These are phyloP conservation scores for Metacarcinus magister DNA, from an alignment of 2,888 invertebrate genomes.

Conservation along the genomic window DNA sequence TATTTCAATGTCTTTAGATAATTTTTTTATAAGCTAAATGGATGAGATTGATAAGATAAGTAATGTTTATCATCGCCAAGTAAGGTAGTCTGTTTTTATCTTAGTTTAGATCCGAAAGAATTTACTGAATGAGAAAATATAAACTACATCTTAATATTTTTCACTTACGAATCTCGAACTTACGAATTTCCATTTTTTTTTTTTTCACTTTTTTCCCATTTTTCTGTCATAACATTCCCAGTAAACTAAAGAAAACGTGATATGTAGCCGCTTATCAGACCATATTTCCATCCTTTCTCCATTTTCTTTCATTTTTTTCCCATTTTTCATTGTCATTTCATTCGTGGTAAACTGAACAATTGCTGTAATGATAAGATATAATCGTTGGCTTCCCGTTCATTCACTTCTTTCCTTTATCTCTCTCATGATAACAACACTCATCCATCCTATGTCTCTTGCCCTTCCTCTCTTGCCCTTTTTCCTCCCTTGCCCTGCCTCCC, in stretches of 20 bases:
- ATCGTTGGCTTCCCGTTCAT: not conserved
- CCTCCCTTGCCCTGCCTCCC: not conserved
- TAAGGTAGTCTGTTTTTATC: too few relatives aligned
- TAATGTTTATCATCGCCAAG: too few relatives aligned
- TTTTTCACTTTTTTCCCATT: not conserved
- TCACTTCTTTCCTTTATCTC: conserved; percentile 6
- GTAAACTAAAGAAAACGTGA: not conserved
- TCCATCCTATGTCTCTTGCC: too few relatives aligned
- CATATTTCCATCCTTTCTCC: too few relatives aligned
- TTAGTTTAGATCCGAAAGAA: too few relatives aligned
- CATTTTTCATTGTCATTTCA: not conserved
- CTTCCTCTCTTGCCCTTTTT: not conserved
- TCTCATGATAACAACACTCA: not conserved
- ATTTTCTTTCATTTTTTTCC: not conserved
- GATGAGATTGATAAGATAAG: too few relatives aligned
- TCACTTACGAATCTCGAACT: too few relatives aligned
- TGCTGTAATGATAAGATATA: not conserved
- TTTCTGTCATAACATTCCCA: not conserved
- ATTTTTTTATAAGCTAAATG: too few relatives aligned
- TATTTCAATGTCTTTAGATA: too few relatives aligned
- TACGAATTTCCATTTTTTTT: not conserved
- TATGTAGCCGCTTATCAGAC: too few relatives aligned
- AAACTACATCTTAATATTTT: too few relatives aligned
- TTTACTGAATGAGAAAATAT: too few relatives aligned
- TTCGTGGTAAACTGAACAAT: not conserved